Conservation (phyloP, 2,113 vertebrate genomes). For the Channa maculata region DNA sequence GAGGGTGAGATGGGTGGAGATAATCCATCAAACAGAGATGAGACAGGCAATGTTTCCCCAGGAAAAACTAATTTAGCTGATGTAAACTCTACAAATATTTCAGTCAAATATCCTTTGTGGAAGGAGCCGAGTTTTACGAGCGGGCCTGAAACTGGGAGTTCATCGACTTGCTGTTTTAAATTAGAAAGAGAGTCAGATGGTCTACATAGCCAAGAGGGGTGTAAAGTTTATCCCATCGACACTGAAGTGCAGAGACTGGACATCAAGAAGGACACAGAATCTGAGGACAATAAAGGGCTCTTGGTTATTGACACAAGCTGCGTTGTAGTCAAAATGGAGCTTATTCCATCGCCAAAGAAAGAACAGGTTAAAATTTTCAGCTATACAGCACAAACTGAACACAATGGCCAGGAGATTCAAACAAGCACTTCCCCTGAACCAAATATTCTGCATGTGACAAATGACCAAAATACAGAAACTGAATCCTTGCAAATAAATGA, state of each 20-base stretch:
- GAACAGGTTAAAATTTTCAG: slow-evolving; percentile 81
- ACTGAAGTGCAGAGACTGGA: slow-evolving; percentile 44
- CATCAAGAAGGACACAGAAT: slow-evolving; percentile 28
- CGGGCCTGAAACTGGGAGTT: slow-evolving; percentile 38
- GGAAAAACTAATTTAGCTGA: slow-evolving; percentile 2
- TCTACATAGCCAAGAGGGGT: not conserved
- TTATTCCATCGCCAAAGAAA: slow-evolving; percentile 83
- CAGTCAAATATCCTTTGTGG: slow-evolving; percentile 79
- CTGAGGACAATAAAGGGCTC: slow-evolving; percentile 71
- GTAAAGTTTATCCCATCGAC: slow-evolving; percentile 20
- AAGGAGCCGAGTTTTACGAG: slow-evolving; percentile 73
- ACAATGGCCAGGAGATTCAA: slow-evolving; percentile 23
- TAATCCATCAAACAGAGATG: slow-evolving; percentile 38
- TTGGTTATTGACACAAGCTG: slow-evolving; percentile 90
- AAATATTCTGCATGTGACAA: slow-evolving; percentile 29
- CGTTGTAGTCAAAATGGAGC: slow-evolving; percentile 88
- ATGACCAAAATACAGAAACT: slow-evolving; percentile 27
- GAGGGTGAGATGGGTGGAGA: slow-evolving; percentile 36
- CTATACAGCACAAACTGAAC: slow-evolving; percentile 18
- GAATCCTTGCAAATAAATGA: slow-evolving; percentile 18
- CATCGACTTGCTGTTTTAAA: slow-evolving; percentile 14
- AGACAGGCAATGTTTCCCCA: slow-evolving; percentile 4
- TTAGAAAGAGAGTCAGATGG: slow-evolving; percentile 15
- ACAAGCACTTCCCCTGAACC: not conserved
- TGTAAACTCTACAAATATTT: slow-evolving; percentile 13